Evolutionary conservation across 2,888 invertebrate species (phyloP), one percentile per base, ranked within the genome.

Genomic region (Orthosia gothica): DNA sequence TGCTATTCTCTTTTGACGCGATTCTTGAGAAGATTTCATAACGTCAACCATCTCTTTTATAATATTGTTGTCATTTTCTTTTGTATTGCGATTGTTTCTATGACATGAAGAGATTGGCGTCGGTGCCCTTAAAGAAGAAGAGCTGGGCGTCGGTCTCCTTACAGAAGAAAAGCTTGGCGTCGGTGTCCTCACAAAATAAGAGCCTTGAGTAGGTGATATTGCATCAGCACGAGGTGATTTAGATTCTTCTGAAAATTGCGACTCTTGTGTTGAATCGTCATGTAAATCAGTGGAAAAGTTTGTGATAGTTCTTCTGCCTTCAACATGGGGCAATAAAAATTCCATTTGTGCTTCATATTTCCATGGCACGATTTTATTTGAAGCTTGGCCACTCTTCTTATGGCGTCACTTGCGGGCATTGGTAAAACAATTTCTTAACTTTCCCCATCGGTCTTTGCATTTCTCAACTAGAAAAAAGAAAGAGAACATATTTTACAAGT

Each of bases 351-450:
- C 69, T 70, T 81, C 63, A 26, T 63, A 63, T 63, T 63, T 63
- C 63, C 63, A 63, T 63, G 63, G 63, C 26, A 50, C 49, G 45
- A 75, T 72, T 64, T 70, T 68, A 71, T 68, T 74, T 70, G 70
- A 58, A 47, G 74, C 64, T 71, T 79, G 71, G 52, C 81, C 84
- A 76, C 75, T 82, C 63, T 76, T 83, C 62, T 79, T 75, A 66
- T 78, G 76, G 61, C 70, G 70, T 81, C 85, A 81, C 52, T 76
- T 77, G 26, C 83, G 59, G 40, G 83, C 82, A 69, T 84, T 82
- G 49, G 49, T 63, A 63, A 63, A 82, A 72, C 54, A 54, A 18
- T 54, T 54, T 9, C 54, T 54, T 20, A 54, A 54, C 12, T 54
- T 54, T 20, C 54, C 20, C 54, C 54, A 54, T 54, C 20, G 20